Evolutionary conservation across 1,140 invertebrate species (phyloP), one percentile per base, ranked within the genome.

Genomic region (Drosophila erecta): DNA sequence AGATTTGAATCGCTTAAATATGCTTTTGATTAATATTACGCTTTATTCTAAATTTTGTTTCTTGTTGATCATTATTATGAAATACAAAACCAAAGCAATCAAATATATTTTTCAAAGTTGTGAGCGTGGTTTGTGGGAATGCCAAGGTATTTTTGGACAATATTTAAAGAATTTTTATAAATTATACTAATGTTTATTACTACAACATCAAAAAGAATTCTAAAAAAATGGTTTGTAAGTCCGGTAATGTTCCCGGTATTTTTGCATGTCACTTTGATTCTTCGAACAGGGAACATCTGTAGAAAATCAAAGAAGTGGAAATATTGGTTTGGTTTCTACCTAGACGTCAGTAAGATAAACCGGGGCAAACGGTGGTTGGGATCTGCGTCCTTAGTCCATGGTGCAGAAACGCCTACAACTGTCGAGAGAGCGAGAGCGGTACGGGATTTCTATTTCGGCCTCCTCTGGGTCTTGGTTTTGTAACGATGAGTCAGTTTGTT

Each of bases 401-500:
- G 46, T 81, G 59, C 54, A 51, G 41, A 53, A 15, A 47, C 17
- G 8, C 17, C 10, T 11, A 12, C 47, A 10, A 8, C 47, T 3
- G 47, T n/a, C 43, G 50, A 67, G 61, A 33, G 50, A 30, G 35
- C 20, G 43, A 69, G 49, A 66, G 51, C 20, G 44, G 12, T 17
- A 2, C 35, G 46, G 27, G 44, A 40, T n/a, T 27, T 15, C 14
- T 20, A 20, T 43, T 40, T 30, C 50, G 33, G 57, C 57, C 35
- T 55, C 71, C 55, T 50, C 60, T 41, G 35, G 40, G 69, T 20
- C 51, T 50, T 8, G 50, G 33, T 30, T 43, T 55, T 43, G 44
- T 12, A 27, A 35, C 38, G 43, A 70, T 57, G 60, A 75, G 53
- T 87, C 62, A 87, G 79, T 87, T 83, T 83, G 66, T 70, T 83